Evolutionary conservation across 2,113 vertebrate genomes (phyloP), one percentile per base, ranked within the genome.

Genomic region (Gallinago paraguaiae): DNA sequence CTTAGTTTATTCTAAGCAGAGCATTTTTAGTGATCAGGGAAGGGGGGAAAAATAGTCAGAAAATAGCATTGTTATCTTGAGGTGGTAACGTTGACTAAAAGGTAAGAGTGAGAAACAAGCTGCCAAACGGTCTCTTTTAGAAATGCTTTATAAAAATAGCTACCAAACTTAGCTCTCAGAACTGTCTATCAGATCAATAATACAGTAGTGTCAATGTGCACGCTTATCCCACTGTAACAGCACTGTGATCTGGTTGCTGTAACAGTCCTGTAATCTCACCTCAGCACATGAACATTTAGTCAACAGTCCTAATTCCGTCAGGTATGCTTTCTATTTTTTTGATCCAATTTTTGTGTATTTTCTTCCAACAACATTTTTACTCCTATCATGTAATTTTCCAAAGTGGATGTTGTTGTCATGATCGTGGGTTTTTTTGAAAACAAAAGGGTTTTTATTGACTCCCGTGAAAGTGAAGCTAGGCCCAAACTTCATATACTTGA

Each of bases 401-500:
- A 70, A 83, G 45, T 45, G 28, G 7, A 20, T 20, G 4, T 35
- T 51, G 24, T 7, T 82, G 33, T 61, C 25, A 31, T 48, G 28
- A 24, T 50, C 0, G 1, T 67, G 46, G 22, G 11, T 0, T 24
- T 75, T 59, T 48, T 17, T 39, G 0, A 35, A 83, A 65, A 13
- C 3, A 67, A 59, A 67, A 37, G 2, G 4, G 7, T 4, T 81
- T 84, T 70, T 63, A 63, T 51, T 82, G 12, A 56, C 39, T 75
- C 6, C 7, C 13, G 3, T 28, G 13, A 85, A 76, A 57, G 4
- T 33, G 35, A 69, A 77, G 6, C 37, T 39, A 84, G 5, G 7
- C 17, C 3, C 17, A 68, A 54, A 11, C 4, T 81, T 85, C 39
- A 60, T 65, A 27, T 39, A 59, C 15, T 27, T 68, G 54, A 57